Evolutionary conservation across 2,888 invertebrate genomes (phyloP).

Genomic region (Serripes groenlandicus): DNA sequence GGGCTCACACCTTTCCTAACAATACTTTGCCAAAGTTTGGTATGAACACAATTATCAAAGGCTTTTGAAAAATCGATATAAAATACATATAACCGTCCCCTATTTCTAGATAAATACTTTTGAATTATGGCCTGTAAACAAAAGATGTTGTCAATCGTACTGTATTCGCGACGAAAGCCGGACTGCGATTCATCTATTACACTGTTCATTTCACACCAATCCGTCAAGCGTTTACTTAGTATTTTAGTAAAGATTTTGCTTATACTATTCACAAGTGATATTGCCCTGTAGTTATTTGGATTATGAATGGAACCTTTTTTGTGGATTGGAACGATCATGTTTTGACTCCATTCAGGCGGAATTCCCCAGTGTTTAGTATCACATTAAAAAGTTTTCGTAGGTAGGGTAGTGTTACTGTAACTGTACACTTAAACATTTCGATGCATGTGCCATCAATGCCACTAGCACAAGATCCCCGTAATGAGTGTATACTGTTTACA

Average conservation of each 20-base stretch:
- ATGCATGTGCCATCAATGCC: slow-evolving; percentile 10
- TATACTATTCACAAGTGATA: slow-evolving; percentile 34
- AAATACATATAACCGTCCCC: slow-evolving; percentile 22
- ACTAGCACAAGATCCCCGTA: background rate
- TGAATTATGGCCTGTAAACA: slow-evolving; percentile 28
- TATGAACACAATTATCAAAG: slow-evolving; percentile 37
- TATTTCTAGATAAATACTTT: slow-evolving; percentile 28
- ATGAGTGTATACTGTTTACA: background rate
- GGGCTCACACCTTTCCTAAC: background rate
- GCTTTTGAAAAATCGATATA: slow-evolving; percentile 36
- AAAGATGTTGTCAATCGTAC: slow-evolving; percentile 45
- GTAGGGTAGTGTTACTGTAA: background rate
- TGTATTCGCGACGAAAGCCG: slow-evolving; percentile 33
- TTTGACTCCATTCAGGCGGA: slow-evolving; percentile 2
- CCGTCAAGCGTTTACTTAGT: slow-evolving; percentile 14
- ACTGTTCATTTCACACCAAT: slow-evolving; percentile 23
- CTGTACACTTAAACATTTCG: slow-evolving; percentile 9
- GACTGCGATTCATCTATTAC: slow-evolving; percentile 42
- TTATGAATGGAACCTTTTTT: slow-evolving; percentile 8
- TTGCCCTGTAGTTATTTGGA: slow-evolving; percentile 47
- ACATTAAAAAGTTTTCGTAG: background rate
- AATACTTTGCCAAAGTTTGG: background rate
- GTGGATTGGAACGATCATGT: background rate
- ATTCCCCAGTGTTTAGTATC: background rate
- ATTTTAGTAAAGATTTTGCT: slow-evolving; percentile 33